These are phyloP conservation scores for Wiebesia pumilae DNA, from an alignment of 1,140 invertebrate species.

Conservation along the genomic window DNA sequence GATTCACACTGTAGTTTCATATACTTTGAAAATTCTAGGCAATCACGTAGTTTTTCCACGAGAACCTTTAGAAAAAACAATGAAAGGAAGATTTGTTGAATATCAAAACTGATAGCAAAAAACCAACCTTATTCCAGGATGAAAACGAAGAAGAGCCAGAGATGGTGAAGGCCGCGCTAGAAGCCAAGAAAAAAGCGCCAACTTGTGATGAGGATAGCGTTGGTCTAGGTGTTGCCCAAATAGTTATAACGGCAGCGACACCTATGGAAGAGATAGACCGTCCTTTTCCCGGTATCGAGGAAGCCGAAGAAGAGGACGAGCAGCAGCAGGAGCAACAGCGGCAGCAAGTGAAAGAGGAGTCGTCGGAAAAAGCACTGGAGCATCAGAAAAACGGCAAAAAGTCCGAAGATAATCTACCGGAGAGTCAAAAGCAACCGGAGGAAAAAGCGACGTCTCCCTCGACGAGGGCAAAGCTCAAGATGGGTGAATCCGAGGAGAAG, in stretches of 20 bases:
- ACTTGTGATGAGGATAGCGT: slow-evolving; percentile 57
- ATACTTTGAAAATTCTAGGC: neutral
- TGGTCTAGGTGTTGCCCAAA: slow-evolving; percentile 86
- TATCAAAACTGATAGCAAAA: neutral
- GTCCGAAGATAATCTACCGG: neutral
- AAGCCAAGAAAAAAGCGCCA: slow-evolving; percentile 57
- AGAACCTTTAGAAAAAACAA: neutral
- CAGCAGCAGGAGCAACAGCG: slow-evolving; percentile 59
- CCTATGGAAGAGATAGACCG: slow-evolving; percentile 89
- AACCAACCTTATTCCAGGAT: slow-evolving; percentile 41
- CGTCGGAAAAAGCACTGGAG: slow-evolving; percentile 55
- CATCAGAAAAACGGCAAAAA: neutral
- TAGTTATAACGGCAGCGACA: slow-evolving; percentile 91
- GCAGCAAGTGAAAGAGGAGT: slow-evolving; percentile 58
- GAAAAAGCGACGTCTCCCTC: slow-evolving; percentile 17
- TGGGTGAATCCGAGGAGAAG: slow-evolving; percentile 58
- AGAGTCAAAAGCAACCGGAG: neutral
- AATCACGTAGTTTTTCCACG: neutral
- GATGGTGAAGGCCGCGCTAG: slow-evolving; percentile 30
- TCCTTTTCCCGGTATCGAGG: slow-evolving; percentile 77
- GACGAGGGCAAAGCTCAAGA: neutral
- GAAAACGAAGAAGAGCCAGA: slow-evolving; percentile 62
- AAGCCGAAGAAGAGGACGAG: slow-evolving; percentile 58
- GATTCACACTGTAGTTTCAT: neutral
- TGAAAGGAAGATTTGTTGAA: neutral